These are phyloP conservation scores for Ovibos moschatus DNA, from an alignment of 2,113 vertebrate genomes.

Conservation along the genomic window DNA sequence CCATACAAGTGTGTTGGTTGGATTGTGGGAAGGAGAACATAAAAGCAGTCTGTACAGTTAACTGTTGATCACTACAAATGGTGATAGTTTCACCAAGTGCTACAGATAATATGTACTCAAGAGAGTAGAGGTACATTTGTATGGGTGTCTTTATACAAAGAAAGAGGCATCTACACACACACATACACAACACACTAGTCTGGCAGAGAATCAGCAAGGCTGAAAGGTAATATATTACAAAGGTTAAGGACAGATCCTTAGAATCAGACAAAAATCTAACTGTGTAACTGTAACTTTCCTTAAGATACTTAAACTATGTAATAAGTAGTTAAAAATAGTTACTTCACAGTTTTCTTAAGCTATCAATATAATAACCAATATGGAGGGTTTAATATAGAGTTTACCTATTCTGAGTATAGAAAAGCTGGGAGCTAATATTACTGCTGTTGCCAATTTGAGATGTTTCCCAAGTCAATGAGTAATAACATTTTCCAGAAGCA, in stretches of 20 bases:
- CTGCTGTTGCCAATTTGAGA: neutral
- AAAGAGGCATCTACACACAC: neutral
- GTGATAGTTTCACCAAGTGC: neutral
- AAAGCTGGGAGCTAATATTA: neutral
- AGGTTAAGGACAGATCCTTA: neutral
- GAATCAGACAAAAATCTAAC: neutral
- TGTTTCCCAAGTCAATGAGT: neutral
- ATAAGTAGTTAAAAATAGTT: neutral
- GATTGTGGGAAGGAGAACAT: neutral
- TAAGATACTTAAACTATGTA: neutral
- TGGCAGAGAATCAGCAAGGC: neutral
- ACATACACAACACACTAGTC: neutral
- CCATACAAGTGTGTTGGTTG: neutral
- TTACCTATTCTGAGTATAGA: neutral
- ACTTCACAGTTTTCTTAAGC: neutral
- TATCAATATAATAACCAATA: neutral
- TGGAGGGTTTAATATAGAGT: neutral
- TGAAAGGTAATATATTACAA: neutral
- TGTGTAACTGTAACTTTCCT: neutral
- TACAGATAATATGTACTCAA: neutral
- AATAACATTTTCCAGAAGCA: neutral
- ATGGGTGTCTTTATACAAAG: neutral
- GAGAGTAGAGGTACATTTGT: neutral
- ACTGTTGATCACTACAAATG: neutral
- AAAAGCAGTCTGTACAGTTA: neutral